These are phyloP conservation scores for Melipona quadrifasciata DNA, from an alignment of 1,140 invertebrate species.

Conservation along the genomic window DNA sequence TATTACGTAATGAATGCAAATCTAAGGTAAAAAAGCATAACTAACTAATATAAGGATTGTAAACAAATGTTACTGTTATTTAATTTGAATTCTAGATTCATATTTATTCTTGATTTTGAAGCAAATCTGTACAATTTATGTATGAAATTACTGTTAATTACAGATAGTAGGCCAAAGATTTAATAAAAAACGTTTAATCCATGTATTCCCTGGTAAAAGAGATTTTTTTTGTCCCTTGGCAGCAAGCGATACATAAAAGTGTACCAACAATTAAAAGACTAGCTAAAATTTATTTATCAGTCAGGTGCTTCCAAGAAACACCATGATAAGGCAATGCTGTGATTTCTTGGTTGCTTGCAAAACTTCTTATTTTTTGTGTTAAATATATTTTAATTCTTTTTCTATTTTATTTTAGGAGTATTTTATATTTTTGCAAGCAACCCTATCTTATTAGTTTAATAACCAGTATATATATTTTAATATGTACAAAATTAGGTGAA, in stretches of 20 bases:
- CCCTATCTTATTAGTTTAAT: constrained; percentile 60
- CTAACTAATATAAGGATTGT: constrained; percentile 8
- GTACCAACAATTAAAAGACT: constrained; percentile 77
- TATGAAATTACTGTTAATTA: constrained; percentile 61
- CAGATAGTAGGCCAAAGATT: constrained; percentile 61
- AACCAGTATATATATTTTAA: constrained; percentile 55
- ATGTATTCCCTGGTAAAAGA: constrained; percentile 51
- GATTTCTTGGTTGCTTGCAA: constrained; percentile 71
- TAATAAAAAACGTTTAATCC: constrained; percentile 62
- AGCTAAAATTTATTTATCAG: constrained; percentile 77
- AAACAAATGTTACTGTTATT: constrained; percentile 59
- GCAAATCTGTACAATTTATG: constrained; percentile 62
- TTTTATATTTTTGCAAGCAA: constrained; percentile 66
- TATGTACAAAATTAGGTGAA: constrained; percentile 61
- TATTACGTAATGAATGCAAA: not conserved
- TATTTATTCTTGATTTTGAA: constrained; percentile 61
- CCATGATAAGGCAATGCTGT: constrained; percentile 79
- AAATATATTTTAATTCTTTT: constrained; percentile 22
- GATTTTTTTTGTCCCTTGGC: constrained; percentile 53
- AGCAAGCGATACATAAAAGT: constrained; percentile 71
- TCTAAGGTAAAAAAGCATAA: constrained; percentile 1
- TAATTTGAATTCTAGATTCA: constrained; percentile 50
- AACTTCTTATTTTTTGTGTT: constrained; percentile 37
- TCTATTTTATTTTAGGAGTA: constrained; percentile 15
- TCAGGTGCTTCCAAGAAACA: constrained; percentile 76